Percentiles rank a stretch among this genome's conserved stretches.
These are phyloP conservation scores for Caloenas nicobarica DNA, from an alignment of 2,113 vertebrate species.

Conservation along the genomic window DNA sequence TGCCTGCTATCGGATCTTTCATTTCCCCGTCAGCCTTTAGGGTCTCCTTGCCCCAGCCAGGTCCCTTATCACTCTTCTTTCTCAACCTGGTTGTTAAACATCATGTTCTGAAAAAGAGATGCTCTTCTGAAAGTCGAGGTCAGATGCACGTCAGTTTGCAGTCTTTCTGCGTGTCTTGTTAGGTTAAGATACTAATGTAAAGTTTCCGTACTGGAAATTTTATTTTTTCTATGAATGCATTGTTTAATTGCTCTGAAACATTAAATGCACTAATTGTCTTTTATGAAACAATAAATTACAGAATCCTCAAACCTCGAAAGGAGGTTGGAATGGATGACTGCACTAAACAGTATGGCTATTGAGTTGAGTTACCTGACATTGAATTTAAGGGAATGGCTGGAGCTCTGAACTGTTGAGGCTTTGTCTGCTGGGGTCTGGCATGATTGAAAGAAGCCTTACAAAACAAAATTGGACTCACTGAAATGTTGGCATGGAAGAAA, in stretches of 20 bases:
- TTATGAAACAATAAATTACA: slow-evolving; percentile 16
- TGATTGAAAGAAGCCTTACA: slow-evolving; percentile 59
- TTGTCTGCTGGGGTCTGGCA: slow-evolving; percentile 58
- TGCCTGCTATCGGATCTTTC: background rate
- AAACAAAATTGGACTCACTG: slow-evolving; percentile 33
- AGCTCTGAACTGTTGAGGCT: slow-evolving; percentile 57
- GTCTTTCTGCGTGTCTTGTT: accelerated
- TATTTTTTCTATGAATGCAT: accelerated
- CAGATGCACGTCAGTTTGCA: background rate
- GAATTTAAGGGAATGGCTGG: slow-evolving; percentile 20
- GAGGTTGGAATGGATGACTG: background rate
- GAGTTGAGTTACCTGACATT: slow-evolving; percentile 48
- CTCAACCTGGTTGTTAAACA: background rate
- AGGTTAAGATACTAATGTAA: background rate
- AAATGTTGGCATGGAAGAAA: slow-evolving; percentile 39
- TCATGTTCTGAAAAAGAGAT: background rate
- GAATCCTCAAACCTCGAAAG: background rate
- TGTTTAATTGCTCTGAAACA: background rate
- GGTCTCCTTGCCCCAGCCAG: background rate
- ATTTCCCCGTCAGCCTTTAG: background rate
- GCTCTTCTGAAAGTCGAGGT: background rate
- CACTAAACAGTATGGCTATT: slow-evolving; percentile 22
- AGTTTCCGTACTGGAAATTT: background rate
- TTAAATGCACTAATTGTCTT: background rate
- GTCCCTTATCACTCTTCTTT: background rate